Conservation (phyloP, 2,113 vertebrate species). For the Rana temporaria region DNA sequence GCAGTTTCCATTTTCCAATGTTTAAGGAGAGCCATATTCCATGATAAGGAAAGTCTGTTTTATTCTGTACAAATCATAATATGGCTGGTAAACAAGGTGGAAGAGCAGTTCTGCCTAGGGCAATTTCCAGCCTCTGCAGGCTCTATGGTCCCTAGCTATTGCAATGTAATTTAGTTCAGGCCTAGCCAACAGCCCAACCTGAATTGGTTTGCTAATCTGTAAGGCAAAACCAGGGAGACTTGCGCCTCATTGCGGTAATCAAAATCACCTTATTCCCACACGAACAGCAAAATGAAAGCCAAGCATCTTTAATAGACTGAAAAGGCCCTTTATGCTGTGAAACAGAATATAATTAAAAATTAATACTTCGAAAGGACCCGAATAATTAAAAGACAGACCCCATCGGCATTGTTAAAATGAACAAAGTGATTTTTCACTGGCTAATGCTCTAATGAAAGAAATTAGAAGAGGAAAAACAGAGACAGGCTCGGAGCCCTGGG, state of each 20-base stretch:
- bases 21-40: too few relatives aligned
- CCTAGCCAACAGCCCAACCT: neutral
- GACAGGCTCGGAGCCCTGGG: slow-evolving; percentile 37
- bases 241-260: slow-evolving; percentile 12
- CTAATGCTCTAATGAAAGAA: slow-evolving; percentile 57
- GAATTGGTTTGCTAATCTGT: neutral
- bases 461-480: slow-evolving; percentile 30
- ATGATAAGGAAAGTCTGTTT: too few relatives aligned
- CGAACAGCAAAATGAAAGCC: slow-evolving; percentile 14
- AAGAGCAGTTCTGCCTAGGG: too few relatives aligned
- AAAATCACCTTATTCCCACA: slow-evolving; percentile 36
- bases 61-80: too few relatives aligned
- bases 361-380: slow-evolving; percentile 53
- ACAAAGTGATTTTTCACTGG: slow-evolving; percentile 55
- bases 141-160: neutral
- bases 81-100: too few relatives aligned
- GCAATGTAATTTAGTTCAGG: neutral
- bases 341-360: slow-evolving; percentile 56
- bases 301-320: slow-evolving; percentile 44
- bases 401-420: slow-evolving; percentile 58
- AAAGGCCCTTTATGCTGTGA: slow-evolving; percentile 44
- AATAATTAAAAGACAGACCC: slow-evolving; percentile 58
- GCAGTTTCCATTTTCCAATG: too few relatives aligned
- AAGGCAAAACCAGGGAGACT: neutral
- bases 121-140: too few relatives aligned